phyloP scores from a whole-genome alignment of 2,113 vertebrate species.

The Athene cunicularia region DNA sequence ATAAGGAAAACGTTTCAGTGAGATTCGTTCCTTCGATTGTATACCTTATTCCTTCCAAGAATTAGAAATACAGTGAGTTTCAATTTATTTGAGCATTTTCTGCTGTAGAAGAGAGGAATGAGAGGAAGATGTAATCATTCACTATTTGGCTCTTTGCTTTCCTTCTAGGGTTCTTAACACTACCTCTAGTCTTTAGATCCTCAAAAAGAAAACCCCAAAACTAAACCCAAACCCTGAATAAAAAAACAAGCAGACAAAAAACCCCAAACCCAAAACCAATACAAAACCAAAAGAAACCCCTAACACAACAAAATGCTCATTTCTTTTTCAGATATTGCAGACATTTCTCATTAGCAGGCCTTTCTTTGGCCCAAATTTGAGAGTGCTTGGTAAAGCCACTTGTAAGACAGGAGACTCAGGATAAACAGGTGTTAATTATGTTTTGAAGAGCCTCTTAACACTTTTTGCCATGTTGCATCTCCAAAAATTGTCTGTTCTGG shows the following conservation, averaged over 20 bases:
- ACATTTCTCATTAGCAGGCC: not conserved
- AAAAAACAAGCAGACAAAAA: no score
- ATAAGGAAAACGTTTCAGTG: not conserved
- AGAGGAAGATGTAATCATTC: not conserved
- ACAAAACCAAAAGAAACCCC: not conserved
- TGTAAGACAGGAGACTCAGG: not conserved
- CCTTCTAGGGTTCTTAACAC: not conserved
- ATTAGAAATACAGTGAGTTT: not conserved
- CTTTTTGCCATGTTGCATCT: conserved; percentile 18
- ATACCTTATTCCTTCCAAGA: not conserved
- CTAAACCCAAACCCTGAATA: rapidly evolving
- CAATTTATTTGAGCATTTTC: not conserved
- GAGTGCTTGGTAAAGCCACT: not conserved
- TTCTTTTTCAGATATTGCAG: not conserved
- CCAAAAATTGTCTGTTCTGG: conserved; percentile 18
- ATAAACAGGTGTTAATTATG: conserved; percentile 62
- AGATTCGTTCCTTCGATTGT: not conserved
- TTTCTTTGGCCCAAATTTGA: not conserved
- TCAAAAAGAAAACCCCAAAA: not conserved
- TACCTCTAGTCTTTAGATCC: not conserved
- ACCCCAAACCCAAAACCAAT: rapidly evolving
- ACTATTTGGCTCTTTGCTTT: not conserved
- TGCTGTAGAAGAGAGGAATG: not conserved
- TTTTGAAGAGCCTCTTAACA: conserved; percentile 44
- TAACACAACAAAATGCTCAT: not conserved